phyloP scores from a whole-genome alignment of 2,113 vertebrate genomes.

The Vidua macroura region DNA sequence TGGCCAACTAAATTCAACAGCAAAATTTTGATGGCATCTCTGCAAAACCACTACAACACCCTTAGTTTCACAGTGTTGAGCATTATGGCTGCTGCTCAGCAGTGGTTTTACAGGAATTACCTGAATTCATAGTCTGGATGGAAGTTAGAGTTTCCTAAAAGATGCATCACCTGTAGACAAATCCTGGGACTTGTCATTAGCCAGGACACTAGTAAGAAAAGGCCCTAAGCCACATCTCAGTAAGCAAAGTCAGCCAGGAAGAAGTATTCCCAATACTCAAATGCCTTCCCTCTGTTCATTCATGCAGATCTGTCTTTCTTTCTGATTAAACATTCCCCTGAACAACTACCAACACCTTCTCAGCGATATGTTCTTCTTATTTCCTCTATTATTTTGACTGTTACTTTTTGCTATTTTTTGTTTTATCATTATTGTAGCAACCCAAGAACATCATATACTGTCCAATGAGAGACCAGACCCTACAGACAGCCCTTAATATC shows the following conservation, averaged over 20 bases:
- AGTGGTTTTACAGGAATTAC: not conserved
- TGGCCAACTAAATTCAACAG: not conserved
- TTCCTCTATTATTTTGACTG: not conserved
- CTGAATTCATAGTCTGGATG: not conserved
- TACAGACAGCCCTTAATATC: fast-evolving
- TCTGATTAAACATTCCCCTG: not conserved
- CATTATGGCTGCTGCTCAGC: not conserved
- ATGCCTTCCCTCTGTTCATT: not conserved
- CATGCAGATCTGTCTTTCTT: not conserved
- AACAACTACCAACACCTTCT: fast-evolving
- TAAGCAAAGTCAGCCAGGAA: not conserved
- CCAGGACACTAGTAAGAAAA: not conserved
- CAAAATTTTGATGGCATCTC: not conserved
- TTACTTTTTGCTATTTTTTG: not conserved
- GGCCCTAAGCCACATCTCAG: not conserved
- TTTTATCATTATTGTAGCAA: not conserved
- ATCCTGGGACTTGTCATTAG: not conserved
- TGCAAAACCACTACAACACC: not conserved
- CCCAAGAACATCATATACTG: fast-evolving
- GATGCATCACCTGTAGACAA: not conserved
- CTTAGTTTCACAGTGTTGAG: fast-evolving
- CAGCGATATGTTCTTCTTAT: not conserved
- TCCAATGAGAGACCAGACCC: fast-evolving
- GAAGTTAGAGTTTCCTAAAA: not conserved
- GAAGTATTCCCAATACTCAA: not conserved